A percentile compares a stretch with the other conserved stretches of the same genome.
phyloP scores from a whole-genome alignment of 2,113 vertebrate species.

The Alexandromys fortis region DNA sequence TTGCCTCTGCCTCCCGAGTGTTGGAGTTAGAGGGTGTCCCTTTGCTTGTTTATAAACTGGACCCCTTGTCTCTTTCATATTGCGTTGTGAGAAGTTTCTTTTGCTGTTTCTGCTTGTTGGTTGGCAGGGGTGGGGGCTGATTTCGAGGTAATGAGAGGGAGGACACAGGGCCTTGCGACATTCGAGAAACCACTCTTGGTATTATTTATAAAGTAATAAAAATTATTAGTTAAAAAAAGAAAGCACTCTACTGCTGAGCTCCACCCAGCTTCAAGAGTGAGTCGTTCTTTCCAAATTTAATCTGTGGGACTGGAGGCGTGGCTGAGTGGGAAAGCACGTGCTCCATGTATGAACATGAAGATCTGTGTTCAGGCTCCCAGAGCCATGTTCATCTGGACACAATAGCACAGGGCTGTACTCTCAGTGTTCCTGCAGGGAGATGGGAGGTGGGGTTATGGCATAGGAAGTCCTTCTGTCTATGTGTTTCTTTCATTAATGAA shows the following conservation, averaged over 20 bases:
- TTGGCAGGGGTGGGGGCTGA: background rate
- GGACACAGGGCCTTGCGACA: background rate
- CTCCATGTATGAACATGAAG: background rate
- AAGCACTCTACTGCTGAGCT: background rate
- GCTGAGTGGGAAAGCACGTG: background rate
- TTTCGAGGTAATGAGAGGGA: no score
- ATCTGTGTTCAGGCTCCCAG: background rate
- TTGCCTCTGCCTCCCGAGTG: background rate
- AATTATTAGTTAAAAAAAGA: background rate
- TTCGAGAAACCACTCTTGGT: background rate
- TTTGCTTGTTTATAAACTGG: background rate
- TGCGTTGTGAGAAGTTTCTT: background rate
- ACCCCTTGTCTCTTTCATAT: background rate
- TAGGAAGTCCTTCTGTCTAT: background rate
- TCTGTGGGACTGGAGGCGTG: background rate
- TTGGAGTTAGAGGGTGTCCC: background rate
- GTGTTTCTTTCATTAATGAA: no score
- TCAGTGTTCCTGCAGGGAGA: background rate
- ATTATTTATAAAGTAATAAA: no score
- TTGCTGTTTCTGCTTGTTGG: background rate
- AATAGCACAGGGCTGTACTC: background rate
- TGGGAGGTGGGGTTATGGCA: background rate
- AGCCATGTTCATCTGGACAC: background rate
- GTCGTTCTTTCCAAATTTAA: conserved; percentile 7
- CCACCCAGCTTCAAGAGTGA: background rate